Base-by-base conservation (phyloP, 2,888 invertebrate genomes). In the Eupithecia centaureata region DNA sequence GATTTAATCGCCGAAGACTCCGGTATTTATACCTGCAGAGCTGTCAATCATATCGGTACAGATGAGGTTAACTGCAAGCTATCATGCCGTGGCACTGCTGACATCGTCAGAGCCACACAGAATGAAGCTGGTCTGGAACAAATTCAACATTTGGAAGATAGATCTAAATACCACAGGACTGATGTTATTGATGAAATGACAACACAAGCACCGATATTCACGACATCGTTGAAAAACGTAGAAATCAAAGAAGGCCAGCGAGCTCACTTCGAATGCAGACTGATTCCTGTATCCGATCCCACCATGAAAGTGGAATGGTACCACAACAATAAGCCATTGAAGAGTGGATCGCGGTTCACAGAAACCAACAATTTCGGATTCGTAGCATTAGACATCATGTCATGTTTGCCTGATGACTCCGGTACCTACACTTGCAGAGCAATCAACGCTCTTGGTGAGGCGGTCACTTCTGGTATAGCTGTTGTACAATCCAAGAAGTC, bases 321-420 rank as follows among this genome's bases (percentile, higher is more conserved):
- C 92, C 97, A 98, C 82, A 98, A 99, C 83, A 97, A 97, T 79
- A 94, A 95, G 75, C 97, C 98, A 0, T 94, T 98, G 0, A 98
- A 98, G 88, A 97, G 97, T 72, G 98, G 99, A 52, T 98, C 98
- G 8, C 95, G 99, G 79, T 99, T 99, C 87, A 97, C 97, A 13
- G 98, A 99, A 90, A 98, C 98, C 10, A 97, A 98, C 83, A 99
- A 98, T 90, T 99, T 99, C 86, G 99, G 99, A 54, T 99, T 98
- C 86, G 99, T 99, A 15, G 98, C 99, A 28, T 94, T 99, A 67
- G 99, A 99, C 84, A 98, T 99, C 77, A 95, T 98, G 94, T 97
- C 98, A 77, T 97, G 98, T 68, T 96, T 98, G 81, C 97, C 99
- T 10, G 99, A 99, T 86, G 99, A 99, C 93, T 97, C 97, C 18